phyloP scores from a whole-genome alignment of 2,797 vertebrate genomes.

The Glyptemys insculpta region DNA sequence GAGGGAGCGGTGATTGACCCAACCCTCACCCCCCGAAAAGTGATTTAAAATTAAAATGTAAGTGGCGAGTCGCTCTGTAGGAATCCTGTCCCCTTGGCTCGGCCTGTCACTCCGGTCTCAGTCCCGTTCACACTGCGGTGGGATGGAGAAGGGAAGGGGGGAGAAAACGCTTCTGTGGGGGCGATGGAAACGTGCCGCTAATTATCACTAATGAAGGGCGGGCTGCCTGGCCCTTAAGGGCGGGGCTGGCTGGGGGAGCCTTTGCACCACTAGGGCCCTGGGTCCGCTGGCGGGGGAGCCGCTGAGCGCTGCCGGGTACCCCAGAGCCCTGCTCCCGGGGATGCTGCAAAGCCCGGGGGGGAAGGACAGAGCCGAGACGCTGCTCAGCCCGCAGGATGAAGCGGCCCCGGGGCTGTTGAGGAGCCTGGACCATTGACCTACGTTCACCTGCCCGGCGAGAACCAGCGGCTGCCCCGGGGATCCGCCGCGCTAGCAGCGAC shows the following conservation, averaged over 20 bases:
- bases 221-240: neutral
- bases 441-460: too few relatives aligned
- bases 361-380: neutral
- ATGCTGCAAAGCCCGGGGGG: too few relatives aligned
- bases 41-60: neutral
- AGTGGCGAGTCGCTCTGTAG: neutral
- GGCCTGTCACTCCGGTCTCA: neutral
- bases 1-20: neutral
- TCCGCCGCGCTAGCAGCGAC: too few relatives aligned
- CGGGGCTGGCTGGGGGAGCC: neutral
- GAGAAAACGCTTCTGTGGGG: neutral
- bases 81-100: neutral
- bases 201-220: neutral
- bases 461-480: too few relatives aligned
- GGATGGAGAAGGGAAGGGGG: rapidly evolving
- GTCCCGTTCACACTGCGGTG: neutral
- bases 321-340: too few relatives aligned
- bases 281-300: too few relatives aligned
- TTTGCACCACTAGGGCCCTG: too few relatives aligned
- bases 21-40: too few relatives aligned
- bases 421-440: too few relatives aligned
- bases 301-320: too few relatives aligned
- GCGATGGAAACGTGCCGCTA: neutral
- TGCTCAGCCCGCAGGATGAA: too few relatives aligned
- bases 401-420: too few relatives aligned